Evolutionary conservation across 2,888 invertebrate species (phyloP).

Genomic region (Leucophenga maculata): DNA sequence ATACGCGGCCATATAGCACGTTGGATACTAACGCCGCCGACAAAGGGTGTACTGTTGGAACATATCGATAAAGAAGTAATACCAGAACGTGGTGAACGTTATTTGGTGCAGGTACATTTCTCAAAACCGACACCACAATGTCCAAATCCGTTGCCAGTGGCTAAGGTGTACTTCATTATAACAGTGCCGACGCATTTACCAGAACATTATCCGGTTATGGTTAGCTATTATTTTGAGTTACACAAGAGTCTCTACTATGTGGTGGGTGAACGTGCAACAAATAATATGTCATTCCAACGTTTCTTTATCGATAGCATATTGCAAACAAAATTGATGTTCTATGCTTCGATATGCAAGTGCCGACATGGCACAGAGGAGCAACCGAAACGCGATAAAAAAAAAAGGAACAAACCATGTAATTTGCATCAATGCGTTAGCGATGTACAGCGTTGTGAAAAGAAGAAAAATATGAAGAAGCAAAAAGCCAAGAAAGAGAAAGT

Average conservation of each 20-base stretch:
- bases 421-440: too few relatives aligned
- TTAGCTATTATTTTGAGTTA: constrained; percentile 55
- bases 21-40: too few relatives aligned
- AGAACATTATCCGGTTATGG: constrained; percentile 45
- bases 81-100: constrained; percentile 36
- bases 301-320: constrained; percentile 45
- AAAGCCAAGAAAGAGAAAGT: too few relatives aligned
- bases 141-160: constrained; percentile 56
- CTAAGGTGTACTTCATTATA: constrained; percentile 50
- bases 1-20: too few relatives aligned
- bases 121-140: constrained; percentile 54
- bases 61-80: not conserved
- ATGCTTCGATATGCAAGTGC: constrained; percentile 41
- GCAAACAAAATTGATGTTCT: constrained; percentile 45
- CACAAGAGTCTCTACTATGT: constrained; percentile 42
- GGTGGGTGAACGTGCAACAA: constrained; percentile 34
- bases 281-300: constrained; percentile 42
- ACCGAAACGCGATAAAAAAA: not conserved
- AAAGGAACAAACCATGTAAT: too few relatives aligned
- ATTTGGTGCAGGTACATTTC: constrained; percentile 50
- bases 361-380: constrained; percentile 23
- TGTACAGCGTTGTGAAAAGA: too few relatives aligned
- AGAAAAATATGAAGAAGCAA: too few relatives aligned
- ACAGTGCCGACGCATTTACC: constrained; percentile 44
- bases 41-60: too few relatives aligned